Percentiles rank a stretch among this genome's conserved stretches.
Conservation (phyloP, 2,797 vertebrate species). For the Enteromius unitaeniatus region DNA sequence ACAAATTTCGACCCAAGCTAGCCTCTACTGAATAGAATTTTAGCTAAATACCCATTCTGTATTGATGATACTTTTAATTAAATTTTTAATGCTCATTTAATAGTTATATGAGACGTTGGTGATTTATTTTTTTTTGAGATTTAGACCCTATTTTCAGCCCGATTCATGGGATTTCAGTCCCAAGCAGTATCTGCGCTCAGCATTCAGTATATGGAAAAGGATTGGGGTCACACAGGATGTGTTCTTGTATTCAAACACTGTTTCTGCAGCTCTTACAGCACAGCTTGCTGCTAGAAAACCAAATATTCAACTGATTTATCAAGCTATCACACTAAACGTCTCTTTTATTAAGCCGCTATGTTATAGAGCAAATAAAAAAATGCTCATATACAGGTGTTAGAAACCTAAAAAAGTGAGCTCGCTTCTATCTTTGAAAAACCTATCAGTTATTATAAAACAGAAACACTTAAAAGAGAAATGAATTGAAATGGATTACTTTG, state of each 20-base stretch:
- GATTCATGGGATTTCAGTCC: background rate
- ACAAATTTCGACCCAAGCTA: background rate
- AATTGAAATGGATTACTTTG: slow-evolving; percentile 18
- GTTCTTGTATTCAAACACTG: background rate
- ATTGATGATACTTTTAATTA: background rate
- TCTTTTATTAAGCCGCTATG: background rate
- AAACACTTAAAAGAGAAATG: slow-evolving; percentile 30
- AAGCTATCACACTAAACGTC: background rate
- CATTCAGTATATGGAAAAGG: background rate
- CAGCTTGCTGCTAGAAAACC: background rate
- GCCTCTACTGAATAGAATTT: background rate
- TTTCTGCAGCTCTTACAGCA: background rate
- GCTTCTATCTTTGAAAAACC: slow-evolving; percentile 22
- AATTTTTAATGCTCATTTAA: background rate
- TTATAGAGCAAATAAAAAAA: background rate
- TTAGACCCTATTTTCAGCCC: background rate
- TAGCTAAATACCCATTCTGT: background rate
- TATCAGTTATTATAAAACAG: slow-evolving; percentile 41
- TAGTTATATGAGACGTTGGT: background rate
- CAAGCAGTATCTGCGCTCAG: background rate
- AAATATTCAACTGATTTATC: background rate
- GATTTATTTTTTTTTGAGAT: too few relatives aligned
- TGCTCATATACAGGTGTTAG: slow-evolving; percentile 3
- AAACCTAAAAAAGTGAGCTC: background rate
- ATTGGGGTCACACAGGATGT: background rate